Evolutionary conservation across 2,797 vertebrate genomes (phyloP).

Genomic region (Odontamblyopus lacepedii): DNA sequence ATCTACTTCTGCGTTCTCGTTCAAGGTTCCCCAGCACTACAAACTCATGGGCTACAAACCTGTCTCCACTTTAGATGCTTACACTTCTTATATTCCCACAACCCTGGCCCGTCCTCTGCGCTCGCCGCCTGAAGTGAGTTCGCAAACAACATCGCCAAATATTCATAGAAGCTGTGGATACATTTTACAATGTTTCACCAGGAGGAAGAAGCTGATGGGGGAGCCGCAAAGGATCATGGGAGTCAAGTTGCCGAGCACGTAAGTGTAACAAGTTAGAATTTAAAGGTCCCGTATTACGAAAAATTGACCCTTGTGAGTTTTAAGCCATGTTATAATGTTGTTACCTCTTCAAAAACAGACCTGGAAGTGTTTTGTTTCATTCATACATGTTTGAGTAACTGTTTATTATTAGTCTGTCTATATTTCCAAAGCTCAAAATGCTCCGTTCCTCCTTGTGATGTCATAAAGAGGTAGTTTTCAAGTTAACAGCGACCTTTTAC

Average conservation of each 20-base stretch:
- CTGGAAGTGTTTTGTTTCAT: too few relatives aligned
- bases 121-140: conserved; percentile 57
- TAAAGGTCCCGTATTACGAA: too few relatives aligned
- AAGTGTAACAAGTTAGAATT: not conserved
- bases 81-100: conserved; percentile 42
- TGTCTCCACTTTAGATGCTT: conserved; percentile 64
- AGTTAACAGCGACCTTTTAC: too few relatives aligned
- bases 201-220: conserved; percentile 3
- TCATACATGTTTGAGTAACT: too few relatives aligned
- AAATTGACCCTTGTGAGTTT: too few relatives aligned
- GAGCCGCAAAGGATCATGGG: not conserved
- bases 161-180: not conserved
- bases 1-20: not conserved
- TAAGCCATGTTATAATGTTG: too few relatives aligned
- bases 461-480: too few relatives aligned
- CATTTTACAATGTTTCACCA: not conserved
- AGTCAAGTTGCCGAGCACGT: not conserved
- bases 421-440: too few relatives aligned
- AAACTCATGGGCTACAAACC: conserved; percentile 70
- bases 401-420: too few relatives aligned
- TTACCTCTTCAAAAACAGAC: too few relatives aligned
- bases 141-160: not conserved
- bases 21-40: conserved; percentile 74
- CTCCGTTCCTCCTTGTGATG: too few relatives aligned
- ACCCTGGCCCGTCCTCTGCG: conserved; percentile 61